Evolutionary conservation across 1,140 invertebrate species (phyloP), one percentile per base, ranked within the genome.

Genomic region (Octopus sinensis): DNA sequence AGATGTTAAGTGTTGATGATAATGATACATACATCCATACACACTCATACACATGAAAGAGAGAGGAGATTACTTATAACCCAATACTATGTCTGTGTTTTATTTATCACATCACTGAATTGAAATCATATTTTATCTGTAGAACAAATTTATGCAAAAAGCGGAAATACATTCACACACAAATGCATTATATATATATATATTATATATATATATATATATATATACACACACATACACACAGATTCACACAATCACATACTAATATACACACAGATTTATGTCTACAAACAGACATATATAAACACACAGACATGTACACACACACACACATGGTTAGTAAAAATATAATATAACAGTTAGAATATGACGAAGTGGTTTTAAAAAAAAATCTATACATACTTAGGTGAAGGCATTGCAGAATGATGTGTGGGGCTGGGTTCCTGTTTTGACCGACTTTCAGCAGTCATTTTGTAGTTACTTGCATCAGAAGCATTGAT

Each of bases 401-500:
- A 92, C 91, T 91, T 92, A 81, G 91, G 91, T 79, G 91, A 91
- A 81, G 92, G 88, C 84, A 91, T 88, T 82, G 85, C 86, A 62
- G 87, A 84, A 79, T 86, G 82, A 10, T 87, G 87, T 53, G 85
- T 83, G 54, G 84, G 86, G 81, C 84, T 89, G 84, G 71, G 84
- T 68, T 84, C 82, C 12, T 81, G 82, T 13, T 85, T 82, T 54
- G 82, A 78, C 4, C 77, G 81, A 10, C 80, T 84, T 13, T 81
- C 84, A 54, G 84, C 81, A 54, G 86, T 83, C 79, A 91, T 91
- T 73, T 87, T 86, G 84, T 91, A 89, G 54, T 89, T 84, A 84
- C 90, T 90, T 80, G 92, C 93, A 89, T 93, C 93, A 78, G 89
- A 86, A 53, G 88, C 89, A 56, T 92, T 90, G 83, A 93, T 92